Base-by-base conservation (phyloP, 2,113 vertebrate genomes). In the Thunnus thynnus region DNA sequence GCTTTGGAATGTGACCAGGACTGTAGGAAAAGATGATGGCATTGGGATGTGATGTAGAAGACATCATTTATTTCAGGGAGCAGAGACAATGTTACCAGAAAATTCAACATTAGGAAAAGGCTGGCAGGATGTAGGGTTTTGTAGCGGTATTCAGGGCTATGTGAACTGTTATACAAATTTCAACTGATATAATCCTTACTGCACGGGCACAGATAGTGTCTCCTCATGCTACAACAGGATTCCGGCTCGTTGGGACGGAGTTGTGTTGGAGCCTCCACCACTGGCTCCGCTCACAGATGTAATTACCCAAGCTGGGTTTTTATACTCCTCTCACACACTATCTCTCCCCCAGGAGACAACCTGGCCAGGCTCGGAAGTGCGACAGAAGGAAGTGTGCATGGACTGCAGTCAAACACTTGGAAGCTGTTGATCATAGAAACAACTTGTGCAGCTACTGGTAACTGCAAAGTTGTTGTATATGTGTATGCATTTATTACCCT, bases 381-480 rank as follows among this genome's bases (percentile, higher is more conserved):
- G 64, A 82, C 80, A 85, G 82, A 78, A 81, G 89, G 86, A 66
- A 20, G 51, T 64, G 77, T 6, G 47, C 69, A 74, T 47, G 57
- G 36, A 63, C 46, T 60, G 65, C 65, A 32, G 27, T 71, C 70
- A 64, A 79, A 66, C 64, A 41, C 69, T 55, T 58, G 69, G 51
- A 66, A 70, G 51, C 71, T 51, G 72, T 57, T 56, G 61, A 88
- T 84, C 73, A 85, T 36, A 76, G 72, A 84, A 86, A 67, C 70
- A 76, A 76, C 63, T 56, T 17, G 30, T 71, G 72, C 60, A 67
- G 72, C 9, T 51, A 16, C 0, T n/a, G 52, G n/a, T 22, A 25
- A 56, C n/a, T 66, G 52, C 44, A 69, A 54, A 54, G 48, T 46
- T 66, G 48, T 71, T 48, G 46, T 14, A 41, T 41, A 41, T 9